Evolutionary conservation across 2,113 vertebrate species (phyloP).

Genomic region (Heterotilapia buettikoferi): DNA sequence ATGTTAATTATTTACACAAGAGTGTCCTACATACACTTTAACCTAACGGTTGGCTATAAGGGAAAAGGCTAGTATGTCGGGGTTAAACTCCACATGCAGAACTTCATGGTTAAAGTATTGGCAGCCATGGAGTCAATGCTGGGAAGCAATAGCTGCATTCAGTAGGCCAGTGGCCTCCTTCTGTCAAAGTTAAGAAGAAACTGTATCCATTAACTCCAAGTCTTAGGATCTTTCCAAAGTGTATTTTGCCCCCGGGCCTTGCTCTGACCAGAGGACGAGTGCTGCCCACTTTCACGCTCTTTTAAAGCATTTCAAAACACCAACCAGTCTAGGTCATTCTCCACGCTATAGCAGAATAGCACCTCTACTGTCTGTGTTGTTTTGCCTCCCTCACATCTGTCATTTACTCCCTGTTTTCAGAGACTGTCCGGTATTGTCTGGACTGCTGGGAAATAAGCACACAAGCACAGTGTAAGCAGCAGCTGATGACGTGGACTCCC

Average conservation of each 20-base stretch:
- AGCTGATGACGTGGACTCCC: neutral
- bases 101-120: neutral
- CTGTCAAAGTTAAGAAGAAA: neutral
- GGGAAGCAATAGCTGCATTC: neutral
- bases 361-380: constrained; percentile 43
- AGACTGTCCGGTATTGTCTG: constrained; percentile 26
- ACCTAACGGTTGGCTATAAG: neutral
- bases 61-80: neutral
- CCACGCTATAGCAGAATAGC: constrained; percentile 28
- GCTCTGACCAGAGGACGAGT: constrained; percentile 2
- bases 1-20: constrained; percentile 17
- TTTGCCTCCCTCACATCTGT: constrained; percentile 24
- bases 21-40: neutral
- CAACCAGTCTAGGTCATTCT: constrained; percentile 45
- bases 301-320: constrained; percentile 32
- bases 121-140: neutral
- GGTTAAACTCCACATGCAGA: neutral
- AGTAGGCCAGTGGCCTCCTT: neutral
- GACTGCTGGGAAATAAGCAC: neutral
- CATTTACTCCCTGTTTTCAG: constrained; percentile 29
- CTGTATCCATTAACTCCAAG: neutral
- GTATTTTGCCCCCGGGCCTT: neutral
- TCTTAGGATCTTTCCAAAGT: neutral
- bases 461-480: neutral
- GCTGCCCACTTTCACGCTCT: neutral